Evolutionary conservation across 2,797 vertebrate genomes (phyloP), one percentile per base, ranked within the genome.

Genomic region (Falco columbarius): DNA sequence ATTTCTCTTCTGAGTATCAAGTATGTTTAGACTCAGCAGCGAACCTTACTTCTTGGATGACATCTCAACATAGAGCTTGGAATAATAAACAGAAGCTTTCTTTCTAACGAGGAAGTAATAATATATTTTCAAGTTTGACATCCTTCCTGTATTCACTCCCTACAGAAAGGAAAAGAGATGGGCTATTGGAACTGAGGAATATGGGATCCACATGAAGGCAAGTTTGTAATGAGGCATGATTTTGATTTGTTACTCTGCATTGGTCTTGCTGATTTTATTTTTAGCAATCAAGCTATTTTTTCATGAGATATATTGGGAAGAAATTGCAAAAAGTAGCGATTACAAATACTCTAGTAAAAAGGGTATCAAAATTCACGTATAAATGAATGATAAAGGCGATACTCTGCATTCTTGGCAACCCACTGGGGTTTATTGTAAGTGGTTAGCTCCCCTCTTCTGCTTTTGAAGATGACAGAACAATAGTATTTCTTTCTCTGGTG

Each of bases 11-110:
- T 59, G 80, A 92, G 82, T 58, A 94, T 67, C 90, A 93, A 93
- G 82, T 65, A 68, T 71, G 83, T 93, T 95, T 92, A 81, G 68
- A 87, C 80, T 86, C 86, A 46, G 93, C 86, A 68, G 76, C 79
- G 91, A 97, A 86, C 85, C 86, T 92, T 90, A 70, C 83, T 86
- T 94, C 73, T 65, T 66, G 62, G 80, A 91, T 92, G 93, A 94
- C 68, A 95, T 84, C 95, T 95, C 95, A 95, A 93, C 20, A 94
- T 84, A 94, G 49, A 96, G 67, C 51, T 56, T 83, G 62, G 86
- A 93, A 95, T 96, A 96, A 93, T 82, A 95, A 94, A 95, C 21
- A 93, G 65, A 92, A 96, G 46, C 73, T 87, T 95, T 83, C 81
- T 77, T 96, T 82, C 58, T 46, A 89, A 49, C 20, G 80, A 92